Evolutionary conservation across 1,140 invertebrate species (phyloP).

Genomic region (Thaumetopoea pityocampa): DNA sequence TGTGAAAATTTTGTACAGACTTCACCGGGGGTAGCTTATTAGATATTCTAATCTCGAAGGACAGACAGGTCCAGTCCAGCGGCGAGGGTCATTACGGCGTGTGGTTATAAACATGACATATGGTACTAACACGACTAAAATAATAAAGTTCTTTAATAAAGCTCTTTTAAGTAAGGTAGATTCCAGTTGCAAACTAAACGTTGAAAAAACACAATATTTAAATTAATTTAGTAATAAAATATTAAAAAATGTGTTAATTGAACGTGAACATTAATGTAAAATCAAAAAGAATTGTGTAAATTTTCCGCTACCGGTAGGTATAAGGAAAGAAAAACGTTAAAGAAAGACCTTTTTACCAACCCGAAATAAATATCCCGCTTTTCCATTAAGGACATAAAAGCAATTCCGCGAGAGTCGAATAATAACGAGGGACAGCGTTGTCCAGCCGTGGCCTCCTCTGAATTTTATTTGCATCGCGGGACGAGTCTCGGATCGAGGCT

Average conservation of each 20-base stretch:
- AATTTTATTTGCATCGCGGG: slow-evolving; percentile 72
- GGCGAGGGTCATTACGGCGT: slow-evolving; percentile 17
- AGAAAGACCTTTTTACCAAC: slow-evolving; percentile 56
- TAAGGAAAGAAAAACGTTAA: slow-evolving; percentile 56
- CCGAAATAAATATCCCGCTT: slow-evolving; percentile 72
- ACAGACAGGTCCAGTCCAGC: slow-evolving; percentile 19
- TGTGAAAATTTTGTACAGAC: slow-evolving; percentile 34
- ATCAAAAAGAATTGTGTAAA: slow-evolving; percentile 40
- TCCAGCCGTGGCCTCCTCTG: slow-evolving; percentile 56
- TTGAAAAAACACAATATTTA: no score
- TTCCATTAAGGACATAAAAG: slow-evolving; percentile 74
- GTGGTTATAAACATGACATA: slow-evolving; percentile 16
- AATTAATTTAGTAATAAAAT: no score
- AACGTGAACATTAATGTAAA: slow-evolving; percentile 20
- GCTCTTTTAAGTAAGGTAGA: no score
- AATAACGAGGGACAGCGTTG: slow-evolving; percentile 70
- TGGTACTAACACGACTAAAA: slow-evolving; percentile 1
- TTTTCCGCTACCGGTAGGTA: slow-evolving; percentile 39
- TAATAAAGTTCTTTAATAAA: no score
- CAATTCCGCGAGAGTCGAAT: slow-evolving; percentile 71
- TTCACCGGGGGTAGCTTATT: slow-evolving; percentile 38
- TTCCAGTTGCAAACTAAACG: no score
- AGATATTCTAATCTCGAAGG: slow-evolving; percentile 34
- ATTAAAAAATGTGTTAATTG: neutral
- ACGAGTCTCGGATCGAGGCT: slow-evolving; percentile 47